Conservation (phyloP, 2,888 invertebrate genomes). For the Oscheius sp. region DNA sequence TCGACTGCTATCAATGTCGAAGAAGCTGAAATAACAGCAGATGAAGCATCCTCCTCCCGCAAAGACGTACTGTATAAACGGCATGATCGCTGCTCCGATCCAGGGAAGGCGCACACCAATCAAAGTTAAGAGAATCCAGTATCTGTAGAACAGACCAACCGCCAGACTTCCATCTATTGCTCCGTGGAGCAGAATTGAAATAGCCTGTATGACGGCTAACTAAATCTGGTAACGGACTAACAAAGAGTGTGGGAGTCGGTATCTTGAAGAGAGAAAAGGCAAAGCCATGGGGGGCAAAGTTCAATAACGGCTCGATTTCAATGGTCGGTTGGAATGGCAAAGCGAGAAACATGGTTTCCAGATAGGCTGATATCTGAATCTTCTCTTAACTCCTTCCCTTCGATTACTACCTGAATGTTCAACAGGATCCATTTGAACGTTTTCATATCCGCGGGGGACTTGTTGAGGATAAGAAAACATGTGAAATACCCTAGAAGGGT, state of each 20-base stretch:
- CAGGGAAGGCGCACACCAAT: not conserved
- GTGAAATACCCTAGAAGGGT: not conserved
- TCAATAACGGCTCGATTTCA: not conserved
- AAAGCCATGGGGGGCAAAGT: not conserved
- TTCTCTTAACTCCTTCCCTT: not conserved
- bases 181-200: constrained; percentile 5
- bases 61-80: too few species aligned
- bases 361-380: constrained; percentile 2
- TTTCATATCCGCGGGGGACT: too few species aligned
- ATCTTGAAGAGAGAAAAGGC: not conserved
- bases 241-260: not conserved
- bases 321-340: not conserved
- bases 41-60: too few species aligned
- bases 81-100: too few species aligned
- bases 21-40: too few species aligned
- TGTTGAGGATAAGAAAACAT: too few species aligned
- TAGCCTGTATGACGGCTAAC: not conserved
- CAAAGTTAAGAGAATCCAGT: constrained; percentile 9
- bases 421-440: too few species aligned
- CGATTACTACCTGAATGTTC: too few species aligned
- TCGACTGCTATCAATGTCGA: too few species aligned
- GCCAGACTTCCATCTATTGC: not conserved
- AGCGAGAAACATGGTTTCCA: not conserved
- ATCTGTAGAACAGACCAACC: not conserved
- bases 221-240: not conserved